Base-by-base conservation (phyloP, 2,113 vertebrate genomes). In the Microtus richardsoni region DNA sequence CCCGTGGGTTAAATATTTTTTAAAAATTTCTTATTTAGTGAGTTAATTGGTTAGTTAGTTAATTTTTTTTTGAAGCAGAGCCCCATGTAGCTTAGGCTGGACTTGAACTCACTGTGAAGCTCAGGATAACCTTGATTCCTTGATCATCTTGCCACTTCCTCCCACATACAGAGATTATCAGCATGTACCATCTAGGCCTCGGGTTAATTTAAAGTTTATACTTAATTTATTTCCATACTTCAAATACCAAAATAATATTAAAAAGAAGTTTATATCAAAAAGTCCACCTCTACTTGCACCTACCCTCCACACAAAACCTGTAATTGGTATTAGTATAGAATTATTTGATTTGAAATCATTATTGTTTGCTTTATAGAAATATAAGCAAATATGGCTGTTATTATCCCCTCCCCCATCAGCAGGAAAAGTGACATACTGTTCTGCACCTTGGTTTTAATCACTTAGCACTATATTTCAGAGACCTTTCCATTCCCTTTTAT, bases 141-240 rank as follows among this genome's bases (percentile, higher is more conserved):
- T 70, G 21, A 49, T 86, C 44, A 30, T 70, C 64, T 30, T 87
- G 44, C 33, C 33, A 70, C 17, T n/a, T 8, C 21, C 30, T 49
- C 44, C 44, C 30, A 87, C 36, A 2, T 26, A 24, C 19, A n/a
- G 30, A 49, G 7, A 70, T 70, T 52, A 52, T 11, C 64, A 36
- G 3, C 11, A n/a, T n/a, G 84, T 26, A 70, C 30, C 11, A 52
- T 68, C 84, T 33, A n/a, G 80, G 11, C 44, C 64, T 70, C 0
- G 5, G 10, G 11, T 87, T 54, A 2, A 83, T 78, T 84, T 54
- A 22, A 73, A 17, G 71, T 95, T 68, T 16, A 77, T 47, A 58
- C 17, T 84, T 73, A n/a, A 77, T 83, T 87, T 93, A 86, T 91
- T 89, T 79, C 10, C 49, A 94, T 77, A 26, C 84, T 66, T 71